Evolutionary conservation across 2,113 vertebrate species (phyloP).

Genomic region (Furnarius figulus): DNA sequence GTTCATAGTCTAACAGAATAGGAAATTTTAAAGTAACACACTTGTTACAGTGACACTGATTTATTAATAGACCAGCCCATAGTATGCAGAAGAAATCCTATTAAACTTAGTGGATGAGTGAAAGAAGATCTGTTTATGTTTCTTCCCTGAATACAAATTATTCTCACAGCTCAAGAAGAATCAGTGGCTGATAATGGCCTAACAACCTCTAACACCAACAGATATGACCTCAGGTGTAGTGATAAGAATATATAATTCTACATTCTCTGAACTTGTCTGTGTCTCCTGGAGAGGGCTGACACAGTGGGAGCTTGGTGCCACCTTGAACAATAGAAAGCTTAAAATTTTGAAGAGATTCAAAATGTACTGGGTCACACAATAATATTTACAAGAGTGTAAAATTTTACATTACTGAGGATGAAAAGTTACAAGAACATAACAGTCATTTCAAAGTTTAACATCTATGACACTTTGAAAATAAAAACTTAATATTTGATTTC

Average conservation of each 20-base stretch:
- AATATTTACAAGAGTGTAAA: not conserved
- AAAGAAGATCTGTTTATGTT: conserved; percentile 50
- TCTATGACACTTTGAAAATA: not conserved
- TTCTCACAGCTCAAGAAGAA: conserved; percentile 67
- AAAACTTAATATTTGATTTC: not conserved
- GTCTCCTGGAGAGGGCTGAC: not conserved
- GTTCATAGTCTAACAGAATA: not conserved
- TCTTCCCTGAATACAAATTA: conserved; percentile 74
- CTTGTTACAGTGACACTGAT: not conserved
- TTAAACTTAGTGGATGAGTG: conserved; percentile 7
- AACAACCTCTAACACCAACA: conserved; percentile 54
- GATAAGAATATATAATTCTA: conserved; percentile 54
- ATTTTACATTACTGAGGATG: not conserved
- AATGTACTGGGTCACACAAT: not conserved
- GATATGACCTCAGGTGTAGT: conserved; percentile 25
- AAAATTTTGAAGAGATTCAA: not conserved
- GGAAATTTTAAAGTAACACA: conserved; percentile 2
- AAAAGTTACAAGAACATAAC: not conserved
- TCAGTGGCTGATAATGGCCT: conserved; percentile 60
- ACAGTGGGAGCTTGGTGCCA: not conserved
- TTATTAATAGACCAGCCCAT: not conserved
- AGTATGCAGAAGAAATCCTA: not conserved
- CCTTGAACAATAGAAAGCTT: not conserved
- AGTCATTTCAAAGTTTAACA: not conserved
- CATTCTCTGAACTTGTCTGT: not conserved